Conservation (phyloP, 2,797 vertebrate species). For the Acrossocheilus fasciatus region DNA sequence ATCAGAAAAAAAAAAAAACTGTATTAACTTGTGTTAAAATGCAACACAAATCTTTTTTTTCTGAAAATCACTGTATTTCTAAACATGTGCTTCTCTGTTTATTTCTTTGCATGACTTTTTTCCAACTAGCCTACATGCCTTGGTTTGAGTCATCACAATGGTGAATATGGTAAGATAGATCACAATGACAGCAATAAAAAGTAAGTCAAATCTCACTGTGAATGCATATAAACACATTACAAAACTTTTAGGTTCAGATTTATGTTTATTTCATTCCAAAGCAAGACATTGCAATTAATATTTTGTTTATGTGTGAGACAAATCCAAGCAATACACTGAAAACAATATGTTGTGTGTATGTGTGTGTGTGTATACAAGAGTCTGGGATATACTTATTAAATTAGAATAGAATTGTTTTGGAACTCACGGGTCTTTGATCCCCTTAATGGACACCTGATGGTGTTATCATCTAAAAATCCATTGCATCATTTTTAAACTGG, state of each 20-base stretch:
- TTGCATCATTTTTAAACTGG: neutral
- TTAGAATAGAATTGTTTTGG: neutral
- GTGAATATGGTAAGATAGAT: neutral
- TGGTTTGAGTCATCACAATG: neutral
- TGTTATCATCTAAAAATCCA: neutral
- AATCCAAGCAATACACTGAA: neutral
- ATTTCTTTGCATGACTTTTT: neutral
- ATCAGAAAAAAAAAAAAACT: neutral
- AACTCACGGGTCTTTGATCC: slow-evolving; percentile 3
- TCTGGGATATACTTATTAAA: neutral
- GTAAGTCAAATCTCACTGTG: neutral
- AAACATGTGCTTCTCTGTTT: neutral
- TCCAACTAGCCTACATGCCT: neutral
- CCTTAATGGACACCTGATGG: slow-evolving; percentile 6
- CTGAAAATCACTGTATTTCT: neutral
- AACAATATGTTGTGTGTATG: neutral
- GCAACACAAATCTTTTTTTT: neutral
- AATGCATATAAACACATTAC: neutral
- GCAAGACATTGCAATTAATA: neutral
- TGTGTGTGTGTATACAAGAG: neutral
- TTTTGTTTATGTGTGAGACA: neutral
- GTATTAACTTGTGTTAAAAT: neutral
- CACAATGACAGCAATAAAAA: neutral
- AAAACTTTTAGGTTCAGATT: neutral
- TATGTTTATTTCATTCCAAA: slow-evolving; percentile 19